Base-by-base conservation (phyloP, 2,888 invertebrate genomes). In the Andrena haemorrhoa region DNA sequence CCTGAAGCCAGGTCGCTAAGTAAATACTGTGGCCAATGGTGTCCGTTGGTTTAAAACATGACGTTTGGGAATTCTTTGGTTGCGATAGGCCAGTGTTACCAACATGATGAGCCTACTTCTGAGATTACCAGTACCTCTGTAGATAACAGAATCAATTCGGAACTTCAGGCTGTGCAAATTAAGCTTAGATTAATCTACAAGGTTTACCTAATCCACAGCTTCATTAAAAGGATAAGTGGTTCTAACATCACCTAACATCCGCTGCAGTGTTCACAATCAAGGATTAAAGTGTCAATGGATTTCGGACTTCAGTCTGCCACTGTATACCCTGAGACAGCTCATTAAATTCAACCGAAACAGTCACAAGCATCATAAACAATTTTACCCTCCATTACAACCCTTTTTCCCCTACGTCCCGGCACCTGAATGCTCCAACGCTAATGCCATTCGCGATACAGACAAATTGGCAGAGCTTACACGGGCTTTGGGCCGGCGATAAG, bases 401-500 rank as follows among this genome's bases (percentile, higher is more conserved):
- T 69, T 75, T 49, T 10, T n/a, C 29, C 12, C 49, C 12, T 7
- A 20, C 12, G 60, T 61, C 68, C 47, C 16, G 47, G 53, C 66
- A 80, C 66, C 81, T 73, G 82, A 68, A 75, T 61, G 31, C 20
- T 33, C 16, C 16, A 41, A 12, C 20, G 26, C 20, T 69, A 71
- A 75, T 71, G 70, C 33, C 26, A 29, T 49, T 49, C 47, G 35
- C 23, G 29, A 10, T 35, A 65, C n/a, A 68, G 47, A 63, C 73
- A 78, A 70, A 83, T 78, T 71, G 73, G 20, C 35, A 47, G 33
- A 60, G 70, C 71, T 77, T 76, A 82, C 72, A 33, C 73, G 76
- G 66, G 72, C 75, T 82, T 82, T 69, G 12, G 56, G 26, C 26
- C 20, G 41, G 58, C 20, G 23, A 31, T 51, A 75, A 77, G 71